These are phyloP conservation scores for Spinus olivaceus DNA, from an alignment of 2,797 vertebrate species.

Conservation along the genomic window DNA sequence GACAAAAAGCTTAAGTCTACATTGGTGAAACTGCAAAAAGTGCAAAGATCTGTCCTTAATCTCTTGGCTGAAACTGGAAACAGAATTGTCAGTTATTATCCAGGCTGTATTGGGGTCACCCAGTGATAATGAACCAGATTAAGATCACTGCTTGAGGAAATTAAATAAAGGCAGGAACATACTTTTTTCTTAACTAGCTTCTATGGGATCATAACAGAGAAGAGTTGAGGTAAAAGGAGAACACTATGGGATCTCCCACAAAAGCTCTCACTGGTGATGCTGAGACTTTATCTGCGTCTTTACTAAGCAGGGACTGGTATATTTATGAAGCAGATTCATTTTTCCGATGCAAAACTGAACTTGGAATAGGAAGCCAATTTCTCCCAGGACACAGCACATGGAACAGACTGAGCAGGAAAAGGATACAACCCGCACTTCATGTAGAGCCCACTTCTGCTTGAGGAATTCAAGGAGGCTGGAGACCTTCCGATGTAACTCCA, in stretches of 20 bases:
- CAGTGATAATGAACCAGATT: background rate
- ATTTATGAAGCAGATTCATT: background rate
- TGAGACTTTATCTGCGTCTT: background rate
- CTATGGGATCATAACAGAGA: background rate
- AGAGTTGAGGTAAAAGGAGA: background rate
- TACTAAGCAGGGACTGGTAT: background rate
- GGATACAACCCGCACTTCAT: constrained; percentile 96
- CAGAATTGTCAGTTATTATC: background rate
- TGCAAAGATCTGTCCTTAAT: background rate
- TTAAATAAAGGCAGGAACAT: background rate
- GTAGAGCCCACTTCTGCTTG: constrained; percentile 96
- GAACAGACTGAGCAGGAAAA: constrained; percentile 46
- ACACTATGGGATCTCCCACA: background rate
- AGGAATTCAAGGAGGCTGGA: constrained; percentile 97
- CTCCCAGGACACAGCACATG: background rate
- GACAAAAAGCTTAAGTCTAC: background rate
- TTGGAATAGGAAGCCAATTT: background rate
- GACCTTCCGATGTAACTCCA: constrained; percentile 96
- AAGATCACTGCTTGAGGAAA: background rate
- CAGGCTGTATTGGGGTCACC: background rate
- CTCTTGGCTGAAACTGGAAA: background rate
- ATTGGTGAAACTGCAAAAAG: background rate
- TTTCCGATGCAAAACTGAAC: background rate
- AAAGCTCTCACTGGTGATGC: background rate
- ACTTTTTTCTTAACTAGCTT: background rate